Conservation (phyloP, 2,113 vertebrate genomes). For the Peromyscus maniculatus region DNA sequence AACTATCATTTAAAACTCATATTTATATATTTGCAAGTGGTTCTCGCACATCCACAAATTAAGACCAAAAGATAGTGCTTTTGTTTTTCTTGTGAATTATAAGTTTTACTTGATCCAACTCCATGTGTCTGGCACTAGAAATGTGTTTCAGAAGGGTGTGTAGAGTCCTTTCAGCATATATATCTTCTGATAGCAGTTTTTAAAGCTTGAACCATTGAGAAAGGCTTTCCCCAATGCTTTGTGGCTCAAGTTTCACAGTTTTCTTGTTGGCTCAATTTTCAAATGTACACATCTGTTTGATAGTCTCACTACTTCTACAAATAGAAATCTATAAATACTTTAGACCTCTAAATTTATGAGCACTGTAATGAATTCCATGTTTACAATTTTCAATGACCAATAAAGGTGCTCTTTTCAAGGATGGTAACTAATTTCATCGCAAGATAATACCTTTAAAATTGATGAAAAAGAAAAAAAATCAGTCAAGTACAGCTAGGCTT, state of each 20-base stretch:
- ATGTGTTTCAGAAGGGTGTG: conserved; percentile 46
- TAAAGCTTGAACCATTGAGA: conserved; percentile 80
- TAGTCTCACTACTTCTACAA: conserved; percentile 81
- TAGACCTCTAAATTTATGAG: conserved; percentile 76
- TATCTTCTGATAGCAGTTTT: conserved; percentile 74
- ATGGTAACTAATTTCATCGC: conserved; percentile 48
- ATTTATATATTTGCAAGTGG: conserved; percentile 35
- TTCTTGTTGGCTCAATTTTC: conserved; percentile 82
- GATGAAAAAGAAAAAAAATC: neutral
- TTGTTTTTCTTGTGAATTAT: conserved; percentile 56
- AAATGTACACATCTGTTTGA: conserved; percentile 83
- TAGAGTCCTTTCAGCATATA: conserved; percentile 15
- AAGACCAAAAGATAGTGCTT: conserved; percentile 51
- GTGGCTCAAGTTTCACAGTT: conserved; percentile 86
- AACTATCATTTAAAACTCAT: conserved; percentile 41
- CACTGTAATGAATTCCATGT: conserved; percentile 73
- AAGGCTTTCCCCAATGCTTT: conserved; percentile 79
- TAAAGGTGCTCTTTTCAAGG: conserved; percentile 42
- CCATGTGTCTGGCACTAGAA: neutral
- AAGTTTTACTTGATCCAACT: conserved; percentile 61
- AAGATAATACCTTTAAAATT: conserved; percentile 56
- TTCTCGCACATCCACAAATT: conserved; percentile 60
- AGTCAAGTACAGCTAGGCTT: neutral
- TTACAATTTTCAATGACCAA: conserved; percentile 48
- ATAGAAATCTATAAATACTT: conserved; percentile 80